Conservation (phyloP, 2,113 vertebrate genomes). For the Xenopus laevis region DNA sequence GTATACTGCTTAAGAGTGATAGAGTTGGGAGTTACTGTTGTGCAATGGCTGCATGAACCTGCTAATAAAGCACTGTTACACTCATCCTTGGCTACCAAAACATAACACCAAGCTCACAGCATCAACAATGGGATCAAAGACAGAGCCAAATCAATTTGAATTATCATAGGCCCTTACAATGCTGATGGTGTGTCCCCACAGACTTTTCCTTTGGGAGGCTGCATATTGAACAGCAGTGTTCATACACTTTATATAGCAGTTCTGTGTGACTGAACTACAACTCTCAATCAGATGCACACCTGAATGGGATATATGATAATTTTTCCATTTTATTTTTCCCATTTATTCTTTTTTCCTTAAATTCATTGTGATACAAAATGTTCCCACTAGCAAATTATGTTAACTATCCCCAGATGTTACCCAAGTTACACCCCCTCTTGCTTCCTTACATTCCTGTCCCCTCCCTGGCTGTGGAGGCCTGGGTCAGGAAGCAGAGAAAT, state of each 20-base stretch:
- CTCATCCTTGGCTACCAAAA: too few species aligned
- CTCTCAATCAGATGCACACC: background rate
- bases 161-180: too few species aligned
- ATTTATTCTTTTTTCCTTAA: background rate
- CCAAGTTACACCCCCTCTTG: slow-evolving; percentile 4
- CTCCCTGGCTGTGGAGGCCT: slow-evolving; percentile 12
- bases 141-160: background rate
- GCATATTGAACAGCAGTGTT: background rate
- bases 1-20: too few species aligned
- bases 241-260: too few species aligned
- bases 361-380: slow-evolving; percentile 35
- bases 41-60: too few species aligned
- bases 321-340: background rate
- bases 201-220: background rate
- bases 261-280: background rate
- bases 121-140: too few species aligned
- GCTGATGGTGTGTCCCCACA: background rate
- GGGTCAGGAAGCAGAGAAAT: background rate
- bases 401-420: slow-evolving; percentile 39
- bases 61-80: too few species aligned
- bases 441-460: slow-evolving; percentile 10
- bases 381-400: slow-evolving; percentile 30
- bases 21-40: too few species aligned
- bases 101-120: too few species aligned
- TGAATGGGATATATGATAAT: slow-evolving; percentile 17